Conservation (phyloP, 2,888 invertebrate genomes). For the Ophion ventricosus region DNA sequence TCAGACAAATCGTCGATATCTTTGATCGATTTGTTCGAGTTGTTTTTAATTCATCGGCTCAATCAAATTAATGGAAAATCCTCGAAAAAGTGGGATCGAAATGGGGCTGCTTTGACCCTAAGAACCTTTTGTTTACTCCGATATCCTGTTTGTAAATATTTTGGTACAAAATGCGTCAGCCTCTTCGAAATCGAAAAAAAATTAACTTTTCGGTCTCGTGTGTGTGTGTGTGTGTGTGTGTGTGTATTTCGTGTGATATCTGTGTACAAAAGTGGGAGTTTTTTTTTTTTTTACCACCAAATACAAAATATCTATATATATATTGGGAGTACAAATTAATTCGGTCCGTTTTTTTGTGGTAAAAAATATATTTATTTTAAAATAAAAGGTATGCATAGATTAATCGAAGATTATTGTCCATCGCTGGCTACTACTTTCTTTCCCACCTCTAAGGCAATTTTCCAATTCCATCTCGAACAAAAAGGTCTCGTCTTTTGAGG, state of each 20-base stretch:
- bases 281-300: conserved; percentile 10
- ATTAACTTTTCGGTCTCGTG: not conserved
- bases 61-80: not conserved
- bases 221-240: not conserved
- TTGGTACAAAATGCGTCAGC: not conserved
- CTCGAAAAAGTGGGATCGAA: not conserved
- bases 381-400: too few relatives aligned
- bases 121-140: not conserved
- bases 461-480: too few relatives aligned
- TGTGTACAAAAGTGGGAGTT: conserved; percentile 32
- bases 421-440: too few relatives aligned
- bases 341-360: too few relatives aligned
- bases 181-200: conserved; percentile 19
- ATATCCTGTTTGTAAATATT: conserved; percentile 28
- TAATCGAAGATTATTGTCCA: too few relatives aligned
- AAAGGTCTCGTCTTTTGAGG: too few relatives aligned
- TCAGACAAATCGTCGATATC: too few relatives aligned
- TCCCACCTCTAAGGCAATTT: too few relatives aligned
- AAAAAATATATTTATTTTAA: too few relatives aligned
- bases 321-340: too few relatives aligned
- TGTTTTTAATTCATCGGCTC: not conserved
- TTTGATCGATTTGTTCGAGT: too few relatives aligned
- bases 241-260: conserved; percentile 24
- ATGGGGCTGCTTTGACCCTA: conserved; percentile 7
- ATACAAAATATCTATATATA: not conserved